Percentiles rank a stretch among this genome's conserved stretches.
These are phyloP conservation scores for Ophion obscuratus DNA, from an alignment of 2,888 invertebrate species.

Conservation along the genomic window DNA sequence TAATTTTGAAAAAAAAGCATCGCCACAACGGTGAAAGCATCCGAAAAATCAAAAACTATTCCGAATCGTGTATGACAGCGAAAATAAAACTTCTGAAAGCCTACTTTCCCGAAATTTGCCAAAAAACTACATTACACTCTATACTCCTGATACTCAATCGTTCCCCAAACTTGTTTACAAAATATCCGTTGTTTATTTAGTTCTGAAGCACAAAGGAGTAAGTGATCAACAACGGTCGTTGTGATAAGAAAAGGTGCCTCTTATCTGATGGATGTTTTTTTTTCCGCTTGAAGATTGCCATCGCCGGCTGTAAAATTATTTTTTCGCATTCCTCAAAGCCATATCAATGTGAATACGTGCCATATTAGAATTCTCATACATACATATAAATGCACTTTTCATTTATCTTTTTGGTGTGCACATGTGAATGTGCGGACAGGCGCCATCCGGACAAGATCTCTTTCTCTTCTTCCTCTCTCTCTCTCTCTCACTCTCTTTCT, in stretches of 20 bases:
- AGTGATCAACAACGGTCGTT: not conserved
- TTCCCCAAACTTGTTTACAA: not conserved
- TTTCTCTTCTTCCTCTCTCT: not conserved
- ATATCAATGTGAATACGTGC: conserved; percentile 1
- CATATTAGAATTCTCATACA: conserved; percentile 37
- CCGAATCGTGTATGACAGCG: not conserved
- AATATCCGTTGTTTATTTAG: not conserved
- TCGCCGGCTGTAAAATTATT: conserved; percentile 49
- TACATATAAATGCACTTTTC: conserved; percentile 2
- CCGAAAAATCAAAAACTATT: not conserved
- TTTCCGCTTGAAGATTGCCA: conserved; percentile 18
- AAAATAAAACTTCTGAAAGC: not conserved
- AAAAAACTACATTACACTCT: not conserved
- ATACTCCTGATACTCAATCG: no score
- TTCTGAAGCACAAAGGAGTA: not conserved
- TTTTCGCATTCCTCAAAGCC: conserved; percentile 50
- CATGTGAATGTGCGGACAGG: conserved; percentile 57
- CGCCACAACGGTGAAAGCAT: not conserved
- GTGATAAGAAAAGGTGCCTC: not conserved
- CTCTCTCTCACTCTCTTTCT: not conserved
- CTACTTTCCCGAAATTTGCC: not conserved
- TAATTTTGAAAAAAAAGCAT: not conserved
- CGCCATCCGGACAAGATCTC: conserved; percentile 67
- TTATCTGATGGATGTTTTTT: not conserved
- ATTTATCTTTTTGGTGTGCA: conserved; percentile 16